A percentile compares a stretch with the other conserved stretches of the same genome.
phyloP scores from a whole-genome alignment of 2,113 vertebrate genomes.

The Oncorhynchus mykiss region DNA sequence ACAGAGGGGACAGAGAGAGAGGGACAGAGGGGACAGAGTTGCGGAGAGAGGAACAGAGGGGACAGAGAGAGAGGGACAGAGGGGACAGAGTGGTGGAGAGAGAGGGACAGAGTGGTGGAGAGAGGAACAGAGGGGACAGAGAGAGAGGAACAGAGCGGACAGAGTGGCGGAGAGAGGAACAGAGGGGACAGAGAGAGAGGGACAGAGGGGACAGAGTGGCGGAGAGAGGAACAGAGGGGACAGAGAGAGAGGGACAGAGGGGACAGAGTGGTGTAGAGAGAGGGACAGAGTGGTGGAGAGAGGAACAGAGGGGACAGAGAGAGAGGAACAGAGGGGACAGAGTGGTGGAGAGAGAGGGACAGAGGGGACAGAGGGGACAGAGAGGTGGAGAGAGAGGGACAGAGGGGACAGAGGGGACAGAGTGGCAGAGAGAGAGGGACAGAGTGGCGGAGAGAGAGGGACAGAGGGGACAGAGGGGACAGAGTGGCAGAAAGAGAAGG shows the following conservation, averaged over 20 bases:
- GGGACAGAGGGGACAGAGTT: constrained; percentile 13
- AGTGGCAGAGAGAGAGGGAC: no score
- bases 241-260: not conserved
- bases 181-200: no score
- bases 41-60: constrained; percentile 42
- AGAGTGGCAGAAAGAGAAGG: constrained; percentile 50
- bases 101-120: not conserved
- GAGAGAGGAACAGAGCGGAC: no score
- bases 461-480: not conserved
- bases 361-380: no score
- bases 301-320: not conserved
- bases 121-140: not conserved
- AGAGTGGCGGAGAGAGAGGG: no score
- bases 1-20: not conserved
- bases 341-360: no score
- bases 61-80: constrained; percentile 48
- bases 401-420: constrained; percentile 53
- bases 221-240: not conserved
- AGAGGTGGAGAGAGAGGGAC: not conserved
- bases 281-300: no score
- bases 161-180: no score
- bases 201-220: no score
- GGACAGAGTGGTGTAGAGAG: constrained; percentile 16
- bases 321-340: no score
- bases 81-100: constrained; percentile 30